Evolutionary conservation across 2,888 invertebrate species (phyloP), one percentile per base, ranked within the genome.

Genomic region (Apantesis nais): DNA sequence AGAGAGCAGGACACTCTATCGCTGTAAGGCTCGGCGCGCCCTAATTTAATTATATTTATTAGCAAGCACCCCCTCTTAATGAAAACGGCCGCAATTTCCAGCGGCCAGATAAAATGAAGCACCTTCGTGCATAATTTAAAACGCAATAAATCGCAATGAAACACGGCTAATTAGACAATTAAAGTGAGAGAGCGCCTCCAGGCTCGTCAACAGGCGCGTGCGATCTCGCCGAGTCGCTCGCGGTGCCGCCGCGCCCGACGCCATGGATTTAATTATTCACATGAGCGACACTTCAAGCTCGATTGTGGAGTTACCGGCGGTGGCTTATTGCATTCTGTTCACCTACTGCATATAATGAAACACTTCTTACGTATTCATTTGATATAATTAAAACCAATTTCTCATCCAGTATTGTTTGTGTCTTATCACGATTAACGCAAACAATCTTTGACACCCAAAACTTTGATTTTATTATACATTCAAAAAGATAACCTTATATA

Each of bases 11-110:
- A 29, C 41, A 44, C 41, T 39, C 76, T 74, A 75, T 29, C 48
- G 62, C 60, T 37, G 55, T 70, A 68, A 68, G 74, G 74, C 70
- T 68, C 29, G 67, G 66, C 68, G 64, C 75, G 65, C 68, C 73
- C 81, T 89, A 88, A 90, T 90, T 90, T 87, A 90, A 89, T 90
- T 84, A 89, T 90, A 89, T 90, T 90, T 89, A 91, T 91, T 89
- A 87, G 84, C 83, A 73, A 83, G 74, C 74, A 62, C 82, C 77
- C 22, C 79, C 79, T 82, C 84, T 78, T 89, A 90, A 91, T 90
- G 89, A 89, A 89, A 90, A 89, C 83, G 84, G 85, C 87, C 86
- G 83, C 88, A 87, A 88, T 88, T 87, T 81, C 82, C 83, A 78
- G 79, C 80, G 75, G 65, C 74, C 72, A 75, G 74, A 78, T 80